Evolutionary conservation across 2,113 vertebrate species (phyloP).

Genomic region (Cinclus mexicanus): DNA sequence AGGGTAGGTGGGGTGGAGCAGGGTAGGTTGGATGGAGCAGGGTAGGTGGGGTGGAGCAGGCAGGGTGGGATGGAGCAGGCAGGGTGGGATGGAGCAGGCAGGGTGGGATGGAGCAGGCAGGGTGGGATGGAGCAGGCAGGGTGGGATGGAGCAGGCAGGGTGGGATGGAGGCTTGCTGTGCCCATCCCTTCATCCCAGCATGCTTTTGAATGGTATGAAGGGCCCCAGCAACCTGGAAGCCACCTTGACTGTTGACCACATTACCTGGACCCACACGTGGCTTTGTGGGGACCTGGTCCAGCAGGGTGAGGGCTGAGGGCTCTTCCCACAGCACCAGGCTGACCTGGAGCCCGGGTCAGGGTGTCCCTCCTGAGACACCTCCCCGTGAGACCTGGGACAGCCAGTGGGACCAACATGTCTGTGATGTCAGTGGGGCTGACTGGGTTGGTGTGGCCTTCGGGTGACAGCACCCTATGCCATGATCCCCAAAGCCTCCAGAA

Average conservation of each 20-base stretch:
- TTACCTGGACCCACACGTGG: no score
- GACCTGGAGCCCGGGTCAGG: background rate
- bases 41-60: fast-evolving
- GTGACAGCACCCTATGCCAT: background rate
- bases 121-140: background rate
- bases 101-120: fast-evolving
- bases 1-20: no score
- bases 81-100: background rate
- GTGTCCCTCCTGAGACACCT: background rate
- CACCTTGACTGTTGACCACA: no score
- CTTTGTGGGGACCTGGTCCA: background rate
- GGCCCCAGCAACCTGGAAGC: background rate
- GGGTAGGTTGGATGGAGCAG: background rate
- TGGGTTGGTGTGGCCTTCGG: background rate
- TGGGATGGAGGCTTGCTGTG: background rate
- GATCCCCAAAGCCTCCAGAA: background rate
- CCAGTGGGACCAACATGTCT: background rate
- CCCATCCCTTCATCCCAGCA: fast-evolving
- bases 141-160: no score
- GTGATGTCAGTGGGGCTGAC: background rate
- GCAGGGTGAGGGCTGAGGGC: background rate
- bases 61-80: background rate
- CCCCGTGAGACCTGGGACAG: background rate
- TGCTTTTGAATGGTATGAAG: fast-evolving
- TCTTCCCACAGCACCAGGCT: background rate